These are phyloP conservation scores for Epizoanthus scotinus DNA, from an alignment of 92 coral and sea anemone species.

Conservation along the genomic window DNA sequence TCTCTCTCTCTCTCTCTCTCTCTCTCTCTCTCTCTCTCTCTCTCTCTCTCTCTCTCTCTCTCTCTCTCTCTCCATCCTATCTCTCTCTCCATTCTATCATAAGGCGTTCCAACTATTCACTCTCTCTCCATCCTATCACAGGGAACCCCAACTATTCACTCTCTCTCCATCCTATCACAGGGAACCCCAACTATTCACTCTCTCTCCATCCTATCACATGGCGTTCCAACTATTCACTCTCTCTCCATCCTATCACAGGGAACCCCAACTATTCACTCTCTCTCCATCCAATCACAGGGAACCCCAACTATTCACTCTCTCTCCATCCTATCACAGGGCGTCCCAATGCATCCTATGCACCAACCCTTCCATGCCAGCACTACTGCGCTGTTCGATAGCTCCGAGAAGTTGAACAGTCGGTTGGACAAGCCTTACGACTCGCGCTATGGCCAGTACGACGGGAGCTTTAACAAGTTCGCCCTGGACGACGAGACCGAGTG, in stretches of 20 bases:
- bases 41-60: no score
- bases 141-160: not conserved
- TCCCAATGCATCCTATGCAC: conserved; percentile 47
- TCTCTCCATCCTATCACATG: not conserved
- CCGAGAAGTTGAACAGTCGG: conserved; percentile 60
- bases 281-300: not conserved
- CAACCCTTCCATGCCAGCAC: conserved; percentile 67
- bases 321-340: not conserved
- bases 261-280: not conserved
- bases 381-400: conserved; percentile 74
- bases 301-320: not conserved
- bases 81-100: no score
- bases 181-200: not conserved
- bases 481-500: conserved; percentile 73
- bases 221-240: no score
- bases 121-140: not conserved
- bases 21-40: no score
- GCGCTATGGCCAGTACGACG: conserved; percentile 57
- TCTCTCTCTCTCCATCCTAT: not conserved
- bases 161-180: not conserved
- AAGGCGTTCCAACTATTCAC: not conserved
- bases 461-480: conserved; percentile 67
- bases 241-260: not conserved
- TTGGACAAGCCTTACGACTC: conserved; percentile 50
- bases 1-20: no score